Percentiles rank a stretch among this genome's conserved stretches.
phyloP scores from a whole-genome alignment of 2,888 invertebrate genomes.

The Catocala sponsa region DNA sequence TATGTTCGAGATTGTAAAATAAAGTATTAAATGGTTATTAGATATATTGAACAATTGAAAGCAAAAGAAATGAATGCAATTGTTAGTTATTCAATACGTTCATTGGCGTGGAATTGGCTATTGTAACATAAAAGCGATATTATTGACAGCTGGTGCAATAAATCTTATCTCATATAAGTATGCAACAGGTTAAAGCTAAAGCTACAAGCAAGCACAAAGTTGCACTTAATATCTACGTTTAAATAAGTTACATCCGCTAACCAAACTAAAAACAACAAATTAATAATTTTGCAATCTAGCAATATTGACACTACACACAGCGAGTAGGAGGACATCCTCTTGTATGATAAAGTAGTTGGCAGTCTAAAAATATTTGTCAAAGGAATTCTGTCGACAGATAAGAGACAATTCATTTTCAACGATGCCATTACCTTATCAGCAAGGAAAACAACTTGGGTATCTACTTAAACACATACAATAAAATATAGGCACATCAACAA shows the following conservation, averaged over 20 bases:
- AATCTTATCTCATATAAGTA: background rate
- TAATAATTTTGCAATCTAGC: too few species aligned
- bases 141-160: background rate
- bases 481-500: background rate
- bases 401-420: constrained; percentile 49
- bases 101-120: constrained; percentile 5
- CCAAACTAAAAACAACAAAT: too few species aligned
- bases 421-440: constrained; percentile 55
- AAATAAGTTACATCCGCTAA: too few species aligned
- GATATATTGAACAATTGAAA: too few species aligned
- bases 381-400: constrained; percentile 51
- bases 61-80: background rate
- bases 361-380: constrained; percentile 44
- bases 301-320: background rate
- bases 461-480: constrained; percentile 27
- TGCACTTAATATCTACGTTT: too few species aligned
- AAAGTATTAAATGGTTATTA: too few species aligned
- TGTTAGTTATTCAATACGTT: background rate
- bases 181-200: too few species aligned
- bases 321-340: constrained; percentile 9
- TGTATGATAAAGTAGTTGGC: constrained; percentile 22
- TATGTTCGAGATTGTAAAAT: too few species aligned
- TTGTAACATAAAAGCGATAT: constrained; percentile 1
- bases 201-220: too few species aligned
- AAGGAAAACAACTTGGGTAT: constrained; percentile 46